Percentiles rank a stretch among this genome's conserved stretches.
These are phyloP conservation scores for Drosophila vallismaia DNA, from an alignment of 2,888 invertebrate species.

Conservation along the genomic window DNA sequence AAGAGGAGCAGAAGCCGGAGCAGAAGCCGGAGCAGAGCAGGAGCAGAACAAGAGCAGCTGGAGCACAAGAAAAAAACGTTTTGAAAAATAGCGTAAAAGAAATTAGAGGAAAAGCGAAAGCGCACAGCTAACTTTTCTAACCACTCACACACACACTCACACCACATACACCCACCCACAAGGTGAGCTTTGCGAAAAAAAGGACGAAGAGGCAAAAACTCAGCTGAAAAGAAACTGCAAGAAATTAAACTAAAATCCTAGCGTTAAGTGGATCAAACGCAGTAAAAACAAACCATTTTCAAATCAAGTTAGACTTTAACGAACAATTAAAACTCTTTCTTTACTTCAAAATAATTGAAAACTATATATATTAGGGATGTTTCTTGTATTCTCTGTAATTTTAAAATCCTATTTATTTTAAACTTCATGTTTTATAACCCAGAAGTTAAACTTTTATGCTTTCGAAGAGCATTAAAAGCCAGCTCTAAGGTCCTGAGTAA, in stretches of 20 bases:
- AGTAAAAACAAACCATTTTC: slow-evolving; percentile 27
- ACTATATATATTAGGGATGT: background rate
- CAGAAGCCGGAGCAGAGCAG: background rate
- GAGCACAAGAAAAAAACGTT: slow-evolving; percentile 30
- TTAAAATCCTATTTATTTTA: background rate
- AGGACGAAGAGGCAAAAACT: slow-evolving; percentile 20
- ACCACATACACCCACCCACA: background rate
- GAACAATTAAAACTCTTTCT: slow-evolving; percentile 1
- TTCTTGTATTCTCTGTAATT: background rate
- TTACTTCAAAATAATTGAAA: background rate
- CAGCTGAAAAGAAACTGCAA: slow-evolving; percentile 53
- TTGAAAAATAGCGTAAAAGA: slow-evolving; percentile 72
- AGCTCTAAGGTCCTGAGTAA: slow-evolving; percentile 27
- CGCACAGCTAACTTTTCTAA: slow-evolving; percentile 55
- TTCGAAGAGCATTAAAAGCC: slow-evolving; percentile 23
- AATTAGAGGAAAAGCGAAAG: slow-evolving; percentile 75
- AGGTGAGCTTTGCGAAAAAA: slow-evolving; percentile 26
- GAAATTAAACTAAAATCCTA: slow-evolving; percentile 76
- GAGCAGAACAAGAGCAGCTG: slow-evolving; percentile 18
- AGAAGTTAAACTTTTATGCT: background rate
- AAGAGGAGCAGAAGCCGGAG: slow-evolving; percentile 15
- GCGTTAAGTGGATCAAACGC: slow-evolving; percentile 72
- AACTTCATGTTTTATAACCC: background rate
- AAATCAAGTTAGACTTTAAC: background rate
- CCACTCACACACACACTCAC: slow-evolving; percentile 16